These are phyloP conservation scores for Tragelaphus scriptus DNA, from an alignment of 2,113 vertebrate genomes.

Conservation along the genomic window DNA sequence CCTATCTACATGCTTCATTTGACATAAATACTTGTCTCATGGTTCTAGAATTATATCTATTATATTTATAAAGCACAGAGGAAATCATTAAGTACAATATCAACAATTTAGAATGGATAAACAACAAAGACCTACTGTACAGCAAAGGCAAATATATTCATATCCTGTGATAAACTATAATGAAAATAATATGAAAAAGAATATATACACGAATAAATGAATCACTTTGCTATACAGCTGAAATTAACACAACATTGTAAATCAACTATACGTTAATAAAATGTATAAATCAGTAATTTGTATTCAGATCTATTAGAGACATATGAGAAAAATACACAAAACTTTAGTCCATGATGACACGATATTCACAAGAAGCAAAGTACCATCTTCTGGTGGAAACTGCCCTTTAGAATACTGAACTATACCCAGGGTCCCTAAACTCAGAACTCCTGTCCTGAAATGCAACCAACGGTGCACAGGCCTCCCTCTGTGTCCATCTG, in stretches of 20 bases:
- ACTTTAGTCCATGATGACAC: not conserved
- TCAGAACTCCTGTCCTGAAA: not conserved
- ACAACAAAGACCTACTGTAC: not conserved
- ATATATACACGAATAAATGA: not conserved
- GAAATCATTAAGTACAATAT: slow-evolving; percentile 1
- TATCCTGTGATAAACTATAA: not conserved
- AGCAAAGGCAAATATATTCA: not conserved
- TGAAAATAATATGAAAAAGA: not conserved
- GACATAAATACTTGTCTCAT: not conserved
- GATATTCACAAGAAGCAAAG: not conserved
- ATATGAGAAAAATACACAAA: not conserved
- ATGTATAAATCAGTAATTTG: not conserved
- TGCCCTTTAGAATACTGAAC: not conserved
- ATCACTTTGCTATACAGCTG: not conserved
- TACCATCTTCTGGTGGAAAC: not conserved
- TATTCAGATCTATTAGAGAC: not conserved
- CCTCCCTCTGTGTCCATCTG: not conserved
- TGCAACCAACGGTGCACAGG: not conserved
- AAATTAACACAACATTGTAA: not conserved
- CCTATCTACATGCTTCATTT: not conserved
- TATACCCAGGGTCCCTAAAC: not conserved
- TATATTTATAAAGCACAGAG: not conserved
- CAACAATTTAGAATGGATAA: not conserved
- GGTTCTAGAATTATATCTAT: not conserved
- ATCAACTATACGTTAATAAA: not conserved